Evolutionary conservation across 2,113 vertebrate species (phyloP), one percentile per base, ranked within the genome.

Genomic region (Delphinus delphis): DNA sequence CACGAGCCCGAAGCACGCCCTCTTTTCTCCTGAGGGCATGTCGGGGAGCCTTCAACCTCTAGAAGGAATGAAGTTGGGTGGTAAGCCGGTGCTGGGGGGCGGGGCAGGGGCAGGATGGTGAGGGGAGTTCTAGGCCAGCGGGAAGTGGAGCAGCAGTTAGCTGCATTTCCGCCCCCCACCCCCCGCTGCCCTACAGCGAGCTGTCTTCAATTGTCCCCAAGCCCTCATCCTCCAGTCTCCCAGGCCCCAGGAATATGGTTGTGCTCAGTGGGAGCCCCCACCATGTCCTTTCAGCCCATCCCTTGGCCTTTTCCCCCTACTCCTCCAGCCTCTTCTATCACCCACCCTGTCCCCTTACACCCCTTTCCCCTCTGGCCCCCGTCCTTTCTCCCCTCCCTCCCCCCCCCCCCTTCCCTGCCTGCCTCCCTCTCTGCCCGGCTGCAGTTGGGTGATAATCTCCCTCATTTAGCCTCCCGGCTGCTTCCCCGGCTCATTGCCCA

Each of bases 401-500:
- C 70, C 96, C 70, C 70, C 96, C 70, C 97, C 33, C 80, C 94
- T 95, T 95, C 90, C 97, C 97, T 90, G 96, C 98, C 95, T 94
- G 97, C 97, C 90, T 97, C 95, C 81, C 95, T 97, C 97, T 97
- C 97, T 97, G 98, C 97, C 98, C 98, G 95, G 97, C 98, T 98
- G 98, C 98, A 98, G 98, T 98, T 98, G 98, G 98, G 97, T 98
- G 98, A 98, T 98, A 98, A 98, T 98, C 97, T 98, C 97, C 97
- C 97, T 98, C 98, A 98, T 98, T 98, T 98, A 98, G 97, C 97
- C 98, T 98, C 97, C 97, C 96, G 98, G 98, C 98, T 98, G 97
- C 98, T 98, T 98, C 98, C 98, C 98, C 98, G 98, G 98, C 97
- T 98, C 98, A 98, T 98, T 98, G 98, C 98, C 98, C 98, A 98